A percentile compares a stretch with the other conserved stretches of the same genome.
Conservation (phyloP, 1,140 invertebrate genomes). For the Zaprionus ghesquierei region DNA sequence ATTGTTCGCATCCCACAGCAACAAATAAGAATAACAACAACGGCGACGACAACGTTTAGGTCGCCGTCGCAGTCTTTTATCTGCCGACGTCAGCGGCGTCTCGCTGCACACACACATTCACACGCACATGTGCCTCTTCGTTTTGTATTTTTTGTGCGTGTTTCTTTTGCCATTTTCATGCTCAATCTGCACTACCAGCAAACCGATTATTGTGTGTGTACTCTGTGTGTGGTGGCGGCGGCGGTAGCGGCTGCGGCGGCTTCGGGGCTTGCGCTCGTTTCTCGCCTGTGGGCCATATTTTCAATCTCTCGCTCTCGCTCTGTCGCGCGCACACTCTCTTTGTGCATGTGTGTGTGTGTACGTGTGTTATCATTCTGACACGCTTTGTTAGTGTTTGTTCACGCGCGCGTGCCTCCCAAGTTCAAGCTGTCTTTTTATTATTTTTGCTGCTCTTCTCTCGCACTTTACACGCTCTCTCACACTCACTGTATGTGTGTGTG, state of each 20-base stretch:
- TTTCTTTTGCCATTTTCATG: slow-evolving; percentile 47
- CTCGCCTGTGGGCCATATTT: slow-evolving; percentile 53
- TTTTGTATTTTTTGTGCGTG: slow-evolving; percentile 9
- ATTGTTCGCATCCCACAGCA: slow-evolving; percentile 32
- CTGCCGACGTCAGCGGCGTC: slow-evolving; percentile 55
- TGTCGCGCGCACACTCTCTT: not conserved
- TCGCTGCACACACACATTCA: slow-evolving; percentile 24
- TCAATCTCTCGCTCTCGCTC: not conserved
- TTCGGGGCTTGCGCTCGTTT: slow-evolving; percentile 50
- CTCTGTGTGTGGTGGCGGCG: slow-evolving; percentile 18
- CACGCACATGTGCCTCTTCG: not conserved
- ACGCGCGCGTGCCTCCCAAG: slow-evolving; percentile 78
- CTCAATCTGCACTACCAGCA: slow-evolving; percentile 44
- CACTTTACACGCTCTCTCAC: slow-evolving; percentile 17
- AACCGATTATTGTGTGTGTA: slow-evolving; percentile 29
- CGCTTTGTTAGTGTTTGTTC: slow-evolving; percentile 73
- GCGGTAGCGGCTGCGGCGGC: slow-evolving; percentile 20
- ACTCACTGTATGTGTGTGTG: slow-evolving; percentile 4
- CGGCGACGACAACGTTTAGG: slow-evolving; percentile 11
- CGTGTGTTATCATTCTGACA: slow-evolving; percentile 74
- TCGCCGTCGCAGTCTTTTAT: slow-evolving; percentile 45
- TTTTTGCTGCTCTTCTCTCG: not conserved
- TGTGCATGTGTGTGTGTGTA: slow-evolving; percentile 37
- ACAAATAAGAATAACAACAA: slow-evolving; percentile 14
- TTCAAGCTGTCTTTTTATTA: slow-evolving; percentile 51